Evolutionary conservation across 2,797 vertebrate species (phyloP).

Genomic region (Enteromius argenteus): DNA sequence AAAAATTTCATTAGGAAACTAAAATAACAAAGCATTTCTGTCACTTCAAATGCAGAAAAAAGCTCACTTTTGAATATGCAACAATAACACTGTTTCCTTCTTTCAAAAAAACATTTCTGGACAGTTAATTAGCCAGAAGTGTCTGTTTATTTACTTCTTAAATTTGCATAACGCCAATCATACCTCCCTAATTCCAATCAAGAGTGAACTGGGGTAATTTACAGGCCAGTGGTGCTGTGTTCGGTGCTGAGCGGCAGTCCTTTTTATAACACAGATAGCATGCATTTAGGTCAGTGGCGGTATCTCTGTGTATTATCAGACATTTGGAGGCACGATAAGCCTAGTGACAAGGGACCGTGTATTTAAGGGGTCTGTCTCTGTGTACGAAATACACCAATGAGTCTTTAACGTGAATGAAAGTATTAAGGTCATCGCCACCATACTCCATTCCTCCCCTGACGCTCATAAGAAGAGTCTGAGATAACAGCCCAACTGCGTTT

Average conservation of each 20-base stretch:
- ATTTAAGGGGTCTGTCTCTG: constrained; percentile 33
- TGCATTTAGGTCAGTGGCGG: constrained; percentile 44
- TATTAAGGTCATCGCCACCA: constrained; percentile 50
- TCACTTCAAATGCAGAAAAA: constrained; percentile 3
- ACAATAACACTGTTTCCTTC: neutral
- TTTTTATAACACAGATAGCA: constrained; percentile 9
- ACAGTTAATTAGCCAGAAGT: constrained; percentile 15
- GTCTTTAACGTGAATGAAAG: constrained; percentile 36
- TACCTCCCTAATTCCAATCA: neutral
- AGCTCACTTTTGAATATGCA: neutral
- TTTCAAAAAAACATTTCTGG: constrained; percentile 7
- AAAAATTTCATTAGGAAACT: neutral
- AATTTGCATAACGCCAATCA: constrained; percentile 29
- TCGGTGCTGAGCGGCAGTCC: constrained; percentile 1
- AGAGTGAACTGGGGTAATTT: neutral
- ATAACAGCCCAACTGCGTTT: constrained; percentile 2
- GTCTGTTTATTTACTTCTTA: constrained; percentile 19
- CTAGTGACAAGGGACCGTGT: constrained; percentile 4
- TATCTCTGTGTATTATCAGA: constrained; percentile 29
- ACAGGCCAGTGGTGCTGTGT: neutral
- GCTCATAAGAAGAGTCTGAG: constrained; percentile 11
- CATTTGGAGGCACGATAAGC: constrained; percentile 27
- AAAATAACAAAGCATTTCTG: neutral
- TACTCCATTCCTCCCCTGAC: constrained; percentile 11
- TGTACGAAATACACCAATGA: constrained; percentile 16